Evolutionary conservation across 2,797 vertebrate genomes (phyloP).

Genomic region (Pseudochaenichthys georgianus): DNA sequence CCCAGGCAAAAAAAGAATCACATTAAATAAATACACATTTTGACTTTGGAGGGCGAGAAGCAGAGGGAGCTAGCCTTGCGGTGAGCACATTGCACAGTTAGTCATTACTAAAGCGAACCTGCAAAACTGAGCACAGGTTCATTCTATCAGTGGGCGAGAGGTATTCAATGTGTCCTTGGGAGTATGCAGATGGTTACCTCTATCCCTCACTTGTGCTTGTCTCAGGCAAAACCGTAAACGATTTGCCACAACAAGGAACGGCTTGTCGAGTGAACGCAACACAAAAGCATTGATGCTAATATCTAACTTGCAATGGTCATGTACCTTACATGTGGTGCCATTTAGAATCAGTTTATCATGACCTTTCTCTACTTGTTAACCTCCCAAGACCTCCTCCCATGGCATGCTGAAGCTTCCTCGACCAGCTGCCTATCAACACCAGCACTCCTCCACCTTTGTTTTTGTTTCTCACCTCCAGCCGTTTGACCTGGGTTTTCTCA

Average conservation of each 20-base stretch:
- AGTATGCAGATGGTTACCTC: constrained; percentile 46
- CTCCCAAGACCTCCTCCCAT: background rate
- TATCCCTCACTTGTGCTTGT: constrained; percentile 63
- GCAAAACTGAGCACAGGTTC: constrained; percentile 30
- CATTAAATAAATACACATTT: constrained; percentile 24
- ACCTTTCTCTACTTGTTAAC: constrained; percentile 16
- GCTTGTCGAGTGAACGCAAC: constrained; percentile 30
- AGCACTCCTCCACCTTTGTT: background rate
- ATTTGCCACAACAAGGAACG: constrained; percentile 65
- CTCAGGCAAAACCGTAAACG: constrained; percentile 75
- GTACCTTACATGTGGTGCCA: background rate
- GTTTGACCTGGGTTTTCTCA: constrained; percentile 97
- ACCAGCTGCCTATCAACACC: background rate
- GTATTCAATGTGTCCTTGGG: constrained; percentile 42
- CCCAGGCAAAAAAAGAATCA: constrained; percentile 6
- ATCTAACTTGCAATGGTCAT: constrained; percentile 4
- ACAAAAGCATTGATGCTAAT: constrained; percentile 12
- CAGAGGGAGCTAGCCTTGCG: constrained; percentile 7
- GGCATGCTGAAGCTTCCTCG: background rate
- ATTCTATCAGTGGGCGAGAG: constrained; percentile 44
- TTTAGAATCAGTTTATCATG: background rate
- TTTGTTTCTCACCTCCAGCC: constrained; percentile 90
- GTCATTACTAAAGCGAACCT: constrained; percentile 50
- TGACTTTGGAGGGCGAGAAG: constrained; percentile 11
- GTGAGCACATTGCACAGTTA: constrained; percentile 35